A percentile compares a stretch with the other conserved stretches of the same genome.
Evolutionary conservation across 1,140 invertebrate genomes (phyloP).

Genomic region (Plectus sambesii): DNA sequence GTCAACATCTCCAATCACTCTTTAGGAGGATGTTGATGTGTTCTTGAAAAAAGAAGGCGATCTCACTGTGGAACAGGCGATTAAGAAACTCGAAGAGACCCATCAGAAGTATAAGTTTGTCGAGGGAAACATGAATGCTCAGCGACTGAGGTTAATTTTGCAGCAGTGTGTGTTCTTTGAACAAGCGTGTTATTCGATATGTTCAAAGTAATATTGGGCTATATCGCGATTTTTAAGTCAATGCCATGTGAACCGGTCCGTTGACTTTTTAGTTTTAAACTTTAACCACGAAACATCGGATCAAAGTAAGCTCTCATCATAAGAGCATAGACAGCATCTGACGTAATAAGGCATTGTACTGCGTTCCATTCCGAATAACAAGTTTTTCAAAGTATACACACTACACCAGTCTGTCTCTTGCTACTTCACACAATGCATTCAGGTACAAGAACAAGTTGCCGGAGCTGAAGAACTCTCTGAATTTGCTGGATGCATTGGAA

Average conservation of each 20-base stretch:
- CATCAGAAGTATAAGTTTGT: conserved; percentile 93
- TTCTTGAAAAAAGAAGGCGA: conserved; percentile 76
- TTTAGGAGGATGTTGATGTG: conserved; percentile 84
- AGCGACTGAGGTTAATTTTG: conserved; percentile 65
- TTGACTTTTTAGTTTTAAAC: conserved; percentile 29
- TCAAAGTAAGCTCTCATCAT: too few species aligned
- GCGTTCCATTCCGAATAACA: too few species aligned
- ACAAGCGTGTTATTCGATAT: too few species aligned
- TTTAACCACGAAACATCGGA: too few species aligned
- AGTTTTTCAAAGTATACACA: too few species aligned
- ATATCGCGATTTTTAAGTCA: conserved; percentile 1
- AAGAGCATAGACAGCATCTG: too few species aligned
- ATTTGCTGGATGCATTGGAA: conserved; percentile 79
- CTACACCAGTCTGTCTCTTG: too few species aligned
- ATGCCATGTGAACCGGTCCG: conserved; percentile 11
- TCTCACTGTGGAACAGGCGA: conserved; percentile 65
- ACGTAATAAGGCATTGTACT: too few species aligned
- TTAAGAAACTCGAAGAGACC: conserved; percentile 73
- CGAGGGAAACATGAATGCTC: conserved; percentile 71
- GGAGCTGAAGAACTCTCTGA: conserved; percentile 75
- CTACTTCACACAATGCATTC: too few species aligned
- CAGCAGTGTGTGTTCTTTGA: too few species aligned
- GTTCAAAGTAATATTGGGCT: too few species aligned
- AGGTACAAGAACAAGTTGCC: conserved; percentile 74
- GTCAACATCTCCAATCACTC: conserved; percentile 27